Percentiles rank a stretch among this genome's conserved stretches.
Evolutionary conservation across 2,797 vertebrate genomes (phyloP).

Genomic region (Chromobotia macracanthus): DNA sequence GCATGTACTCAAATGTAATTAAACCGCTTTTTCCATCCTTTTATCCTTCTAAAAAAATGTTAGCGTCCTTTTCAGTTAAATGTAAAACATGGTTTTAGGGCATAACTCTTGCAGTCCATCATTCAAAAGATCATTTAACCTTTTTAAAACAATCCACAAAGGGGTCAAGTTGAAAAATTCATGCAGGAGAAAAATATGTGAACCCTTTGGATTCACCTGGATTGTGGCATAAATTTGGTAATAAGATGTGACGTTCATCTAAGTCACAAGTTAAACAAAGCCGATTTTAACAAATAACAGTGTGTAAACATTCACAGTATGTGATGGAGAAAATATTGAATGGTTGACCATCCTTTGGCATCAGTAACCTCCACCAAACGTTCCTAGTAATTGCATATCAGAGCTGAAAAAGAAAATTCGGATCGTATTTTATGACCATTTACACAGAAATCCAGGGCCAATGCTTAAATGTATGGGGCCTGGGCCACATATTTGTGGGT

Average conservation of each 20-base stretch:
- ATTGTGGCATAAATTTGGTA: neutral
- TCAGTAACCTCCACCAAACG: conserved; percentile 1
- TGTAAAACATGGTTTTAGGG: conserved; percentile 12
- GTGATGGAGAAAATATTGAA: neutral
- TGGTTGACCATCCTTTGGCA: neutral
- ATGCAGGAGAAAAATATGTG: neutral
- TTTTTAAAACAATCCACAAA: neutral
- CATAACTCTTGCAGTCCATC: neutral
- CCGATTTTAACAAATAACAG: neutral
- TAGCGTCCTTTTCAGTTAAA: conserved; percentile 20
- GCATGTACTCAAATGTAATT: conserved; percentile 34
- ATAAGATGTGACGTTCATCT: too few relatives aligned
- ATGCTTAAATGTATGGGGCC: neutral
- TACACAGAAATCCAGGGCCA: neutral
- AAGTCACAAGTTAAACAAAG: neutral
- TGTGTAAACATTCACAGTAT: neutral
- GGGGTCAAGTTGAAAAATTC: neutral
- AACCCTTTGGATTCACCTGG: too few relatives aligned
- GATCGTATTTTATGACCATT: neutral
- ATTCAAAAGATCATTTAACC: neutral
- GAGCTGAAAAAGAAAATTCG: neutral
- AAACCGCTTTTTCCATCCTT: neutral
- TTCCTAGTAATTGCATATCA: neutral
- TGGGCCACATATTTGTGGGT: neutral
- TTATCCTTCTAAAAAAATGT: conserved; percentile 16